Base-by-base conservation (phyloP, 2,797 vertebrate species). In the Falco novaeseelandiae region DNA sequence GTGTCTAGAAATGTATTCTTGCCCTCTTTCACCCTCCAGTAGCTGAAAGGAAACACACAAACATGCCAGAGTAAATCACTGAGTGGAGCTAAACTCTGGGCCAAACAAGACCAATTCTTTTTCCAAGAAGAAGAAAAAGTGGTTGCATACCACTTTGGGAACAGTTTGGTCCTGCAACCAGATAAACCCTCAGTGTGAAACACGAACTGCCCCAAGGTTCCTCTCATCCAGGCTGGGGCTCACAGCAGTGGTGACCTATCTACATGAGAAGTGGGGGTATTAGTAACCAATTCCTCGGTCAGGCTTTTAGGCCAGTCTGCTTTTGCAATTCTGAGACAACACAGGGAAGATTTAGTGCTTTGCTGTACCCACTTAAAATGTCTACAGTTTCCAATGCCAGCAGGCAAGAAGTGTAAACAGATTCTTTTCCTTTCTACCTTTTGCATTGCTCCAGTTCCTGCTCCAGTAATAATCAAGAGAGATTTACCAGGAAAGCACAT, bases 381-480 rank as follows among this genome's bases (percentile, higher is more conserved):
- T 36, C 67, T 91, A 36, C 21, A 57, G 3, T 36, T 87, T 80
- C 72, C 72, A 83, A 16, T 61, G 44, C n/a, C 71, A 94, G 67
- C 38, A 87, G 44, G 52, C 38, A 77, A 89, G 71, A 82, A 80
- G 42, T 59, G 63, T 83, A 91, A 92, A 89, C 10, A 92, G 16
- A 83, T 77, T 89, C 2, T 83, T 91, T 63, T 78, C 48, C 67
- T 83, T 69, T 73, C 55, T 84, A 96, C 38, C 70, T 93, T 92
- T 83, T 87, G 57, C 54, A 67, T 74, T 0, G 0, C 63, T 74
- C 32, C 42, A 59, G 36, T 74, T 88, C 52, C 67, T 71, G 46
- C 67, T 95, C 82, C 89, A 74, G 6, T 71, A 93, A 92, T n/a
- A 96, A 94, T 57, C 65, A n/a, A 79, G 42, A 77, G 40, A 92